Base-by-base conservation (phyloP, 2,888 invertebrate genomes). In the Drosophila mimica region DNA sequence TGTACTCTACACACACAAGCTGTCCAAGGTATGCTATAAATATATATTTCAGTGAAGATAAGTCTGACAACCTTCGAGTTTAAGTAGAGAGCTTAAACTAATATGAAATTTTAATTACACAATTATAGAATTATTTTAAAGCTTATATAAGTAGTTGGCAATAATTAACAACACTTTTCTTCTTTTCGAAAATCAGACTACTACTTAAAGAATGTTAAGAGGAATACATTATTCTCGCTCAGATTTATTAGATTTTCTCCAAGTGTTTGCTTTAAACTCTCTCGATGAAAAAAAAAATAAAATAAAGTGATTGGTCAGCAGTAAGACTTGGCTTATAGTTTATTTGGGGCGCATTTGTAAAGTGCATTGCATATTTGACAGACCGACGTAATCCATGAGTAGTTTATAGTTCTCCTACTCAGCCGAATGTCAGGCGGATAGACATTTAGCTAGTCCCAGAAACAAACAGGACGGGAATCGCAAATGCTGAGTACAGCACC, bases 341-440 rank as follows among this genome's bases (percentile, higher is more conserved):
- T 28, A 54, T 43, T 30, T 11, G 30, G 36, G 25, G 48, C 25
- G 38, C 48, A 36, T 54, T 54, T 33, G 33, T 36, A 9, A 75
- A 70, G 40, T 66, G 49, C 60, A 62, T 69, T 57, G 64, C 61
- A 62, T 66, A 66, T 78, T 73, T 73, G 79, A 73, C 54, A 81
- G 62, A 52, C 30, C 17, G 54, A 64, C 51, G 48, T 81, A 76
- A 81, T 71, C 77, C 67, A 20, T 71, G 62, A 63, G 43, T 43
- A 43, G 78, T 73, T 78, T 63, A 63, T 59, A 71, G 75, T 76
- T 49, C 33, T 34, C 30, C 20, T 28, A 38, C 64, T 60, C 52
- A 48, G 65, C 48, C 51, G 54, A 67, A 74, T 79, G 62, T 49
- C 54, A 62, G 59, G 20, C 52, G 52, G 53, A 53, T 64, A 57